Base-by-base conservation (phyloP, 2,888 invertebrate genomes). In the Xestia c-nigrum region DNA sequence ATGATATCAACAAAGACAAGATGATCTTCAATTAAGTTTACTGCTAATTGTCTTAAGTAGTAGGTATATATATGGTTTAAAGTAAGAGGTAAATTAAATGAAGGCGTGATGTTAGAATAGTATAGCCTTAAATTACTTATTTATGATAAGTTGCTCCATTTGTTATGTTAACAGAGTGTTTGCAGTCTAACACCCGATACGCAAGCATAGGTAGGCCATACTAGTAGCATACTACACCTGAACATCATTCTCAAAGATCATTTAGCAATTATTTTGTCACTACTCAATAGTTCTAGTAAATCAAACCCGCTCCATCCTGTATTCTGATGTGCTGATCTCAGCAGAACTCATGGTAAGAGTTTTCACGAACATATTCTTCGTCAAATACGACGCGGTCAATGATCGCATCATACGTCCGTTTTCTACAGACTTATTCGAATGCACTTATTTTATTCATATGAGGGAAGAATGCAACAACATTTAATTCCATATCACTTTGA, bases 321-420 rank as follows among this genome's bases (percentile, higher is more conserved):
- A 66, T 16, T 64, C 7, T 38, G 10, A 46, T 38, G 47, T 4
- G 21, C 16, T 46, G 3, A 19, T 47, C 19, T 72, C 14, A n/a
- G 19, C 21, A 46, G 21, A 16, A 16, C 19, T 74, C 19, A n/a
- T 52, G 6, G 10, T 63, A 43, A 38, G 12, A 64, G 7, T 40
- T 40, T 24, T 65, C 12, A 52, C 16, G 24, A 24, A 52, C 50
- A 31, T 31, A 52, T 67, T 52, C 43, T 24, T 66, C 65, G 10
- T 59, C 43, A 78, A 71, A 65, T 21, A 64, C 55, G 50, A 59
- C 43, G 61, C 52, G 64, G 67, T 80, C 80, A 79, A 46, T 50
- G 64, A 59, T 67, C 68, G 43, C 66, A 55, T 46, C 52, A 31
- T 72, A 55, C 7, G 6, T 55, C 31, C 47, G 40, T 55, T 55